Percentiles rank a stretch among this genome's conserved stretches.
Evolutionary conservation across 1,140 invertebrate species (phyloP).

Genomic region (Sycophila sp.): DNA sequence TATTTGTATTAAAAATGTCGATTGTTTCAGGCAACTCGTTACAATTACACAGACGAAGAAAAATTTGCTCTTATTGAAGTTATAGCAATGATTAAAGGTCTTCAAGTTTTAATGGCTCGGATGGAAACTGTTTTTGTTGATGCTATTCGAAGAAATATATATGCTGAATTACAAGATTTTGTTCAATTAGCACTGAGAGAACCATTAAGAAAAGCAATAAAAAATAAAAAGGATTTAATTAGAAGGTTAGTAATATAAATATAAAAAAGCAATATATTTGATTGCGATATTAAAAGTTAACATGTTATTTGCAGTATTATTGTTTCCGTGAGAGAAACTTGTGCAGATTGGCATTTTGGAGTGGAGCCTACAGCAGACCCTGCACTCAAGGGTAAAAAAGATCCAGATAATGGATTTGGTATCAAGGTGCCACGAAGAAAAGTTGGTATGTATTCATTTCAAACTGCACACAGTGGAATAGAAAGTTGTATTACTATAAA

Average conservation of each 20-base stretch:
- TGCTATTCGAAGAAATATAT: slow-evolving; percentile 93
- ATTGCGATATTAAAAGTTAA: background rate
- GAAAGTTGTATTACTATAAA: background rate
- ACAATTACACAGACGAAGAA: slow-evolving; percentile 98
- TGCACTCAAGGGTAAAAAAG: slow-evolving; percentile 94
- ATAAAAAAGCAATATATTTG: background rate
- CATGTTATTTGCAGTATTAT: slow-evolving; percentile 80
- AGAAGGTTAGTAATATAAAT: slow-evolving; percentile 71
- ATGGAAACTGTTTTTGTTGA: slow-evolving; percentile 99
- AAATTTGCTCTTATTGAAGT: slow-evolving; percentile 99
- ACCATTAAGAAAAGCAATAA: slow-evolving; percentile 94
- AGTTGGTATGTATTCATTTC: slow-evolving; percentile 86
- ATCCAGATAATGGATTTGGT: slow-evolving; percentile 89
- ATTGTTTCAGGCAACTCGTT: slow-evolving; percentile 83
- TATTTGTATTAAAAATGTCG: slow-evolving; percentile 8
- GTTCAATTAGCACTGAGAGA: slow-evolving; percentile 91
- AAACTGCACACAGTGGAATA: background rate
- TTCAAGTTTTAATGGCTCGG: slow-evolving; percentile 96
- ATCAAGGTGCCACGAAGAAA: slow-evolving; percentile 93
- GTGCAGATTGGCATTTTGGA: slow-evolving; percentile 95
- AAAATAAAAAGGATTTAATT: slow-evolving; percentile 98
- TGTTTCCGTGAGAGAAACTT: slow-evolving; percentile 94
- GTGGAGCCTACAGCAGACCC: slow-evolving; percentile 93
- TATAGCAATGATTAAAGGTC: slow-evolving; percentile 99
- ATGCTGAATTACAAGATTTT: slow-evolving; percentile 97